Percentiles rank a stretch among this genome's conserved stretches.
Conservation (phyloP, 2,888 invertebrate genomes). For the Schrankia costaestrigalis region DNA sequence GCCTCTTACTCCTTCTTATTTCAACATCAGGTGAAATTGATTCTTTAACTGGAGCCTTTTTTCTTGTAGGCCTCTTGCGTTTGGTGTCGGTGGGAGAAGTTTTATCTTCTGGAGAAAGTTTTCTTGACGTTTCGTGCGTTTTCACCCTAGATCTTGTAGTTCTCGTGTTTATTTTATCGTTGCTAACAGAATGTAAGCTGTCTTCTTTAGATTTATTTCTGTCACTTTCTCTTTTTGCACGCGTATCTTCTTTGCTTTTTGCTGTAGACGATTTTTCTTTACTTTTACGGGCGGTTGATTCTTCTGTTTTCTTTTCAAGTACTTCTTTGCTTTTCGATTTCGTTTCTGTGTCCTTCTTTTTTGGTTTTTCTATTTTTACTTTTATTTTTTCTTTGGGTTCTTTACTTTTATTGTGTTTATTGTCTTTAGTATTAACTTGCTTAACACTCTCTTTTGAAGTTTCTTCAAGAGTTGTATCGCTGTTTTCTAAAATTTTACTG, state of each 20-base stretch:
- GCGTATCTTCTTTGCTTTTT: constrained; percentile 7
- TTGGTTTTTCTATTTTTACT: constrained; percentile 27
- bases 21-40: constrained; percentile 35
- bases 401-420: constrained; percentile 7
- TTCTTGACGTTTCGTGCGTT: constrained; percentile 19
- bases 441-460: neutral
- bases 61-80: constrained; percentile 12
- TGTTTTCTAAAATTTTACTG: constrained; percentile 6
- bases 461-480: constrained; percentile 7
- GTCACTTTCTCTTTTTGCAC: constrained; percentile 4
- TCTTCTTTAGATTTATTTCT: constrained; percentile 5
- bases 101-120: constrained; percentile 20
- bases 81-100: constrained; percentile 12
- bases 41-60: constrained; percentile 17
- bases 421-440: neutral
- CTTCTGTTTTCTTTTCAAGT: neutral
- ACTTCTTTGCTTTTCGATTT: constrained; percentile 8
- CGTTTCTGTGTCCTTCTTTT: constrained; percentile 11
- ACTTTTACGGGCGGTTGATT: neutral
- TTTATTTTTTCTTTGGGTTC: constrained; percentile 25
- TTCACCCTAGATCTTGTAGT: constrained; percentile 37
- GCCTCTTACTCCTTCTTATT: constrained; percentile 54
- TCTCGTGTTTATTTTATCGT: constrained; percentile 17
- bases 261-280: constrained; percentile 7
- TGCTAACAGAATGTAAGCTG: constrained; percentile 11